Evolutionary conservation across 1,140 invertebrate genomes (phyloP).

Genomic region (Manduca sexta): DNA sequence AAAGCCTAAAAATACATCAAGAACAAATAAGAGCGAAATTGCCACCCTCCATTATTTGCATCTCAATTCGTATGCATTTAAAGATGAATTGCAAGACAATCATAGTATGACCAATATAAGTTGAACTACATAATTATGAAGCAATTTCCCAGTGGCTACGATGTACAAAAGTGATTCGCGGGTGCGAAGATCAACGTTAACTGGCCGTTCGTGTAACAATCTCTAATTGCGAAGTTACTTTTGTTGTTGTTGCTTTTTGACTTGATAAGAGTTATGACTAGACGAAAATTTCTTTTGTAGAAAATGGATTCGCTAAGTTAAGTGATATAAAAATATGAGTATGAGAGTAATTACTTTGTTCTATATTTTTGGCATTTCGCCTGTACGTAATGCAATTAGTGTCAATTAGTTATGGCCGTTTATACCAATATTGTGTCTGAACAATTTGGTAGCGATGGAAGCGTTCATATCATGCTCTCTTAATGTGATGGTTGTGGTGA

Average conservation of each 20-base stretch:
- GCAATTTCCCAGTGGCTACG: conserved; percentile 1
- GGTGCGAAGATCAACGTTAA: conserved; percentile 15
- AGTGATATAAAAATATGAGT: neutral
- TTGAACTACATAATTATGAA: conserved; percentile 1
- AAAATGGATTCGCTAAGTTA: neutral
- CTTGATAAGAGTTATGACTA: conserved; percentile 20
- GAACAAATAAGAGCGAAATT: too few relatives aligned
- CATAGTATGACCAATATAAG: conserved; percentile 5
- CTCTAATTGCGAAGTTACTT: conserved; percentile 47
- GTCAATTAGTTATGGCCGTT: too few relatives aligned
- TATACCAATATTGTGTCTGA: too few relatives aligned
- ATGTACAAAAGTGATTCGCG: conserved; percentile 1
- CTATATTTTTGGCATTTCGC: too few relatives aligned
- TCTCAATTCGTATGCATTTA: conserved; percentile 4
- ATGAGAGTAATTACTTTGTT: too few relatives aligned
- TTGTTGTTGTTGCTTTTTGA: conserved; percentile 38
- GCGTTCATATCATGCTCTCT: too few relatives aligned
- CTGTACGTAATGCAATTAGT: too few relatives aligned
- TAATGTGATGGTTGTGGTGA: too few relatives aligned
- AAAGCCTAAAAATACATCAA: too few relatives aligned
- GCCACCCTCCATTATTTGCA: too few relatives aligned
- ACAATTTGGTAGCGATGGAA: too few relatives aligned
- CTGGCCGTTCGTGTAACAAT: conserved; percentile 23
- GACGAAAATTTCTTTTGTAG: conserved; percentile 4
- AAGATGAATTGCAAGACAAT: conserved; percentile 10